A percentile compares a stretch with the other conserved stretches of the same genome.
phyloP scores from a whole-genome alignment of 2,797 vertebrate genomes.

The Sorex maritimensis region DNA sequence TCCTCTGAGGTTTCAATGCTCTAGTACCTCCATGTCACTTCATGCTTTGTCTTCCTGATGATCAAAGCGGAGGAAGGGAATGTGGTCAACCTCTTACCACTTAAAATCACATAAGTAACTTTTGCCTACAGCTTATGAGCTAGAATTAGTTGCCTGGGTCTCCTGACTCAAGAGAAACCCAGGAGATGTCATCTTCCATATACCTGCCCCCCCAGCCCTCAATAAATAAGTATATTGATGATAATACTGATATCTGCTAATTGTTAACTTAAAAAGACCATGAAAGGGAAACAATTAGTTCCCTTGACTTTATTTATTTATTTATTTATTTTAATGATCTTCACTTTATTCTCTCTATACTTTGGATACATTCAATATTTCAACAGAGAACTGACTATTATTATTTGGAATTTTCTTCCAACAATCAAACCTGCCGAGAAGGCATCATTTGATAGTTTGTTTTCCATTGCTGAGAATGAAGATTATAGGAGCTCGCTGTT shows the following conservation, averaged over 20 bases:
- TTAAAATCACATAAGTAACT: background rate
- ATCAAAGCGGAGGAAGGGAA: background rate
- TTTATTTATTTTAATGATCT: too few species aligned
- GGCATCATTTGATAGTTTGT: too few species aligned
- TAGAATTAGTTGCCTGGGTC: background rate
- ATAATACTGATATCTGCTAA: slow-evolving; percentile 1
- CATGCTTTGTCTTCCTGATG: background rate
- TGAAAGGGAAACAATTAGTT: background rate
- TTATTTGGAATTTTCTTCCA: too few species aligned
- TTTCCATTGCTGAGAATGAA: too few species aligned
- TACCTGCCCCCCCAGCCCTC: too few species aligned
- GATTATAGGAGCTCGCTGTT: too few species aligned
- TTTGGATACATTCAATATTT: too few species aligned
- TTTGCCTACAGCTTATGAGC: background rate
- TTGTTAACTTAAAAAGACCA: background rate
- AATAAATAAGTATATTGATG: background rate
- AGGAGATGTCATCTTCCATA: background rate
- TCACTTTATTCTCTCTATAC: too few species aligned
- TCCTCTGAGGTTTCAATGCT: background rate
- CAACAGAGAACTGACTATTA: too few species aligned
- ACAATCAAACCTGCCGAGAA: too few species aligned
- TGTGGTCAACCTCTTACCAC: background rate
- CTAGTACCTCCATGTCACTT: background rate
- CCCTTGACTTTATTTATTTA: background rate
- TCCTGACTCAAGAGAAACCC: background rate